A percentile compares a stretch with the other conserved stretches of the same genome.
Evolutionary conservation across 2,888 invertebrate species (phyloP).

Genomic region (Antitype chi): DNA sequence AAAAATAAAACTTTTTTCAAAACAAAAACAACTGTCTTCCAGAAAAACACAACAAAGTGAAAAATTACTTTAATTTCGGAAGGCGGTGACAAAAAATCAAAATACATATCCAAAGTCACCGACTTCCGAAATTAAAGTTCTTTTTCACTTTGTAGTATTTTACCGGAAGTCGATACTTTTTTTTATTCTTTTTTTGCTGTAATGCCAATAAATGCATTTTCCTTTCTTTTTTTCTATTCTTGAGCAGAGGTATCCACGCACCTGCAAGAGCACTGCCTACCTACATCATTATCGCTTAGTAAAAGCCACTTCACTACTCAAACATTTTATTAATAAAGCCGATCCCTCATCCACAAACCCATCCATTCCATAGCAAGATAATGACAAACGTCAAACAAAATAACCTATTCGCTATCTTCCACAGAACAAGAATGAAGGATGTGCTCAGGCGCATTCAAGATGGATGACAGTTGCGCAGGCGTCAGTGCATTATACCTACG

Average conservation of each 20-base stretch:
- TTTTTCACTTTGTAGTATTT: no score
- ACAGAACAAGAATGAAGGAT: conserved; percentile 60
- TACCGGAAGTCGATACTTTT: no score
- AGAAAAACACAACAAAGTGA: no score
- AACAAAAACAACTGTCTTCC: no score
- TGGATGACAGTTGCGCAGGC: conserved; percentile 59
- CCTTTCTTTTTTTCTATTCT: background rate
- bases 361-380: conserved; percentile 45
- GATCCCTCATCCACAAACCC: conserved; percentile 28
- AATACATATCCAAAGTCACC: no score
- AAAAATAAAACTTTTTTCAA: no score
- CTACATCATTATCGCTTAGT: background rate
- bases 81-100: no score
- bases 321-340: conserved; percentile 13
- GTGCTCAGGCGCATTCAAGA: conserved; percentile 57
- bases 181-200: no score
- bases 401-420: conserved; percentile 55
- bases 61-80: no score
- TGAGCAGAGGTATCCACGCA: background rate
- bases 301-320: background rate
- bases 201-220: no score
- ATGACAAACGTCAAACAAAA: conserved; percentile 55
- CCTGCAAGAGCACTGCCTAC: background rate
- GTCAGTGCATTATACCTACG: conserved; percentile 59
- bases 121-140: no score